Percentiles rank a stretch among this genome's conserved stretches.
phyloP scores from a whole-genome alignment of 1,140 invertebrate genomes.

The Drosophila truncata region DNA sequence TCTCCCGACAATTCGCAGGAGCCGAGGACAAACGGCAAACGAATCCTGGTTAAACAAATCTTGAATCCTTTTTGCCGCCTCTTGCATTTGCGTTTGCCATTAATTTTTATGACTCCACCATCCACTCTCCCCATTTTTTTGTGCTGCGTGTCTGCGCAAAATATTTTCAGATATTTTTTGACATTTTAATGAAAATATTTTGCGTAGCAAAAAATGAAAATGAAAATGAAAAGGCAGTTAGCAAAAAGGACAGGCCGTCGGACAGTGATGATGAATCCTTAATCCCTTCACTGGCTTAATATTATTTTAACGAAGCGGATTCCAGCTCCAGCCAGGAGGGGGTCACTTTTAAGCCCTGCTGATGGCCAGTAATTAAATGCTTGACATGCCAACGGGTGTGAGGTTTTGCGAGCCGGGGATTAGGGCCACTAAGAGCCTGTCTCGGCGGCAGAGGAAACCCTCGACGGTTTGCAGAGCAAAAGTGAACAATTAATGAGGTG shows the following conservation, averaged over 20 bases:
- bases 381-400: constrained; percentile 73
- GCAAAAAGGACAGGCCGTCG: constrained; percentile 28
- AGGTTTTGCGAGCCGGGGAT: constrained; percentile 52
- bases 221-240: constrained; percentile 34
- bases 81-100: constrained; percentile 44
- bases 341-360: constrained; percentile 72
- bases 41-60: constrained; percentile 72
- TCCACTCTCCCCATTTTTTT: neutral
- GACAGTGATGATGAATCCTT: constrained; percentile 72
- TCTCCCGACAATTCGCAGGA: constrained; percentile 73
- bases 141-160: constrained; percentile 75
- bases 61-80: constrained; percentile 71
- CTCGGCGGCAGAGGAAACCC: constrained; percentile 11
- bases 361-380: constrained; percentile 82
- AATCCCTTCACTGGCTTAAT: constrained; percentile 68
- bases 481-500: constrained; percentile 37
- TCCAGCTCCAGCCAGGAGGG: constrained; percentile 17
- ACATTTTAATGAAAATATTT: constrained; percentile 80
- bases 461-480: constrained; percentile 8
- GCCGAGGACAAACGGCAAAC: constrained; percentile 30
- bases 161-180: constrained; percentile 80
- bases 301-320: constrained; percentile 80
- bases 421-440: constrained; percentile 49
- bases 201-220: constrained; percentile 58
- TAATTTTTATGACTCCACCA: constrained; percentile 11